These are phyloP conservation scores for Hirtodrosophila histrioides DNA, from an alignment of 2,888 invertebrate species.

Conservation along the genomic window DNA sequence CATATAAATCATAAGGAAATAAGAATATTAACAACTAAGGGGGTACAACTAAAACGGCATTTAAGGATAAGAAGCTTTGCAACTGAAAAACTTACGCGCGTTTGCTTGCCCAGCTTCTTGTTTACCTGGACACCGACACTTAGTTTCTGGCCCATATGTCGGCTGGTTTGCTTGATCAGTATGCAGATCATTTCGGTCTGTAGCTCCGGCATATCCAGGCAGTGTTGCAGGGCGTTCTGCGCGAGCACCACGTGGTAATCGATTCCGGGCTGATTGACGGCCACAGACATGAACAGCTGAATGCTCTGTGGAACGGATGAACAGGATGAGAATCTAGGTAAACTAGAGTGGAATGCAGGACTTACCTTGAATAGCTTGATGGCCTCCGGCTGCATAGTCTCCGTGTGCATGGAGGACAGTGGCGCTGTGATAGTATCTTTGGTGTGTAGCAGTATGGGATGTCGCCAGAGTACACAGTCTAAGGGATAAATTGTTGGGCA, in stretches of 20 bases:
- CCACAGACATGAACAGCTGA: slow-evolving; percentile 97
- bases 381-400: slow-evolving; percentile 94
- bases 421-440: slow-evolving; percentile 96
- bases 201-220: slow-evolving; percentile 94
- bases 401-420: slow-evolving; percentile 94
- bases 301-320: slow-evolving; percentile 88
- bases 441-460: slow-evolving; percentile 94
- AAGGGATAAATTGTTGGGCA: not conserved
- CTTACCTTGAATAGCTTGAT: slow-evolving; percentile 95
- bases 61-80: slow-evolving; percentile 53
- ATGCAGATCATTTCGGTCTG: slow-evolving; percentile 97
- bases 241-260: slow-evolving; percentile 99
- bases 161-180: slow-evolving; percentile 95
- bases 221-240: slow-evolving; percentile 97
- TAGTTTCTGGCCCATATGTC: slow-evolving; percentile 91
- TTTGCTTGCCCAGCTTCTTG: slow-evolving; percentile 87
- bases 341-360: not conserved
- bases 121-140: slow-evolving; percentile 95
- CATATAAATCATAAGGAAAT: slow-evolving; percentile 34
- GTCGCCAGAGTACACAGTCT: slow-evolving; percentile 96
- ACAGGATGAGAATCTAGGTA: not conserved
- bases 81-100: slow-evolving; percentile 87
- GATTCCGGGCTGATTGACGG: slow-evolving; percentile 97
- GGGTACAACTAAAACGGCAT: slow-evolving; percentile 37
- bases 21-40: slow-evolving; percentile 34